Evolutionary conservation across 2,888 invertebrate species (phyloP).

Genomic region (Mimumesa dahlbomi): DNA sequence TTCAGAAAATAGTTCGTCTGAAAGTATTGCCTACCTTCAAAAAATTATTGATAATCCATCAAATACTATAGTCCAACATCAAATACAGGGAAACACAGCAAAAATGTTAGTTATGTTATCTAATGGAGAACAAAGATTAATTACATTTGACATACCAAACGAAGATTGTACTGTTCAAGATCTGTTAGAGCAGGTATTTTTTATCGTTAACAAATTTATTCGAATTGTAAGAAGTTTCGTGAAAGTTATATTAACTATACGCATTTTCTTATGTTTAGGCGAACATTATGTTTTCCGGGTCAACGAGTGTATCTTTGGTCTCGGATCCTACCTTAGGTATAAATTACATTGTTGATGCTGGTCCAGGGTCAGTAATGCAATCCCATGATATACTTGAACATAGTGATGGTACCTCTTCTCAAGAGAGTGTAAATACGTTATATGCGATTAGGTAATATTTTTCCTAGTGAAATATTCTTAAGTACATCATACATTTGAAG

Average conservation of each 20-base stretch:
- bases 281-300: conserved; percentile 86
- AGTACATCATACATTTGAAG: neutral
- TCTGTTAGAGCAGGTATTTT: conserved; percentile 87
- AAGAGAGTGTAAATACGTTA: conserved; percentile 33
- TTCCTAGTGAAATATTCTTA: neutral
- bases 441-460: neutral
- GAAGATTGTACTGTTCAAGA: conserved; percentile 92
- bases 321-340: conserved; percentile 88
- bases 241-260: conserved; percentile 31
- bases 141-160: conserved; percentile 90
- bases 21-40: conserved; percentile 72
- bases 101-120: conserved; percentile 90
- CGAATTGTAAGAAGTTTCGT: neutral
- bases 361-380: conserved; percentile 68
- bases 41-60: conserved; percentile 75
- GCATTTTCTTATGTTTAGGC: conserved; percentile 80
- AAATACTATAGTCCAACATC: conserved; percentile 74
- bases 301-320: conserved; percentile 88
- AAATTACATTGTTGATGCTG: conserved; percentile 90
- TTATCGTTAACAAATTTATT: too few relatives aligned
- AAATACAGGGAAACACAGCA: conserved; percentile 83
- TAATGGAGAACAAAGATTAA: conserved; percentile 90
- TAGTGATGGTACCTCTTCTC: conserved; percentile 41
- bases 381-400: conserved; percentile 52
- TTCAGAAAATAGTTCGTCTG: conserved; percentile 61